These are phyloP conservation scores for Phenganax subtilis DNA, from an alignment of 92 coral and sea anemone species.

Conservation along the genomic window DNA sequence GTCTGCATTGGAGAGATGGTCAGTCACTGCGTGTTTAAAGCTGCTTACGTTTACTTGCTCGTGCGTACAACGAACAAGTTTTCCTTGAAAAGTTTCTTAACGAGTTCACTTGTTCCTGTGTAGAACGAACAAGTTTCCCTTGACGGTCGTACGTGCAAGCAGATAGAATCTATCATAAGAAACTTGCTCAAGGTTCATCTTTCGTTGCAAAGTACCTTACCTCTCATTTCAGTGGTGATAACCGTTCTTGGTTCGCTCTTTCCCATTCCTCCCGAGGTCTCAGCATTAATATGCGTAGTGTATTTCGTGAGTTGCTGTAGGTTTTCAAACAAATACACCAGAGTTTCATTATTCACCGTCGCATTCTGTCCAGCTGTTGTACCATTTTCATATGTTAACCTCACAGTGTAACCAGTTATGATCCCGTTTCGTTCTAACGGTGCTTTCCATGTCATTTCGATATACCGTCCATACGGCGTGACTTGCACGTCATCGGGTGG, in stretches of 20 bases:
- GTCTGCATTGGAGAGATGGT: not conserved
- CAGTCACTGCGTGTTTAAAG: not conserved
- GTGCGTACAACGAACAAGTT: too few relatives aligned
- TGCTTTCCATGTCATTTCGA: constrained; percentile 19
- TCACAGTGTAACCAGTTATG: constrained; percentile 11
- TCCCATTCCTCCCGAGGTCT: constrained; percentile 27
- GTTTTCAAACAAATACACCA: constrained; percentile 18
- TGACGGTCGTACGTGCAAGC: too few relatives aligned
- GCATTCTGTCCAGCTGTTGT: not conserved
- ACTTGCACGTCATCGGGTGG: constrained; percentile 18
- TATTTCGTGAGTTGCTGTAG: not conserved
- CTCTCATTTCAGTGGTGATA: constrained; percentile 16
- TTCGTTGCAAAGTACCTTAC: not conserved
- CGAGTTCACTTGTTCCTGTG: too few relatives aligned
- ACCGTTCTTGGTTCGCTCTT: not conserved
- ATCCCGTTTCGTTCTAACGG: constrained; percentile 17
- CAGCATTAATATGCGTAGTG: not conserved
- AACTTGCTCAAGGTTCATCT: not conserved
- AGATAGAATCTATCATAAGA: too few relatives aligned
- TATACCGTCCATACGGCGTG: constrained; percentile 15
- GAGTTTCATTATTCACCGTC: not conserved
- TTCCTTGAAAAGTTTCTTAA: too few relatives aligned
- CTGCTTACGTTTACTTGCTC: not conserved
- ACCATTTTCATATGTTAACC: not conserved
- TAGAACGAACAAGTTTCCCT: too few relatives aligned